phyloP scores from a whole-genome alignment of 2,113 vertebrate species.

The Pandion haliaetus region DNA sequence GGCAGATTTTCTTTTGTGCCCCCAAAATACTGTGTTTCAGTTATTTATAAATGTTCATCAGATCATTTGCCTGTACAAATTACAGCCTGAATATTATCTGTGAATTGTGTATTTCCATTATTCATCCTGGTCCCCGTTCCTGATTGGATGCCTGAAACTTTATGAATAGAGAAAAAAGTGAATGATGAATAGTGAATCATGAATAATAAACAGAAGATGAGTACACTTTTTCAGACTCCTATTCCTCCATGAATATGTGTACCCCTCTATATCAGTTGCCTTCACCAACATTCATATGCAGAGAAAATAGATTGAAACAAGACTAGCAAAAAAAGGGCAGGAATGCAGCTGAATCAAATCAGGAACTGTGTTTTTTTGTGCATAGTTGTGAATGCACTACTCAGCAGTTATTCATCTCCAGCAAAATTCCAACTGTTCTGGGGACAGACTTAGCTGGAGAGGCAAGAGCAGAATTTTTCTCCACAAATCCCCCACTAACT shows the following conservation, averaged over 20 bases:
- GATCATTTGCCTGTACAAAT: slow-evolving; percentile 48
- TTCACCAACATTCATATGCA: slow-evolving; percentile 59
- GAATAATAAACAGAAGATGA: slow-evolving; percentile 65
- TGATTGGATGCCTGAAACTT: slow-evolving; percentile 57
- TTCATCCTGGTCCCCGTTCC: not conserved
- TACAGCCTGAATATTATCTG: slow-evolving; percentile 18
- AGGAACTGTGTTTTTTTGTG: not conserved
- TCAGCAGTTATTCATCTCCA: slow-evolving; percentile 41
- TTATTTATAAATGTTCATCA: slow-evolving; percentile 59
- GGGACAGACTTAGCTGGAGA: not conserved
- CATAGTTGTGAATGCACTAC: not conserved
- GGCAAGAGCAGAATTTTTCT: not conserved
- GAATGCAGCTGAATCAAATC: slow-evolving; percentile 61
- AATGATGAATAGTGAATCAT: slow-evolving; percentile 61
- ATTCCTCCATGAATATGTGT: slow-evolving; percentile 54
- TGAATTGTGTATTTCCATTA: slow-evolving; percentile 48
- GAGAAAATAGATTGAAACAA: slow-evolving; percentile 46
- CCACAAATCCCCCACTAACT: not conserved
- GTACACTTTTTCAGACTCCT: slow-evolving; percentile 42
- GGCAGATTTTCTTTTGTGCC: slow-evolving; percentile 22
- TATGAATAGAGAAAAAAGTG: slow-evolving; percentile 53
- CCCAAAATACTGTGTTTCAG: not conserved
- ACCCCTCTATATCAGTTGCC: slow-evolving; percentile 39
- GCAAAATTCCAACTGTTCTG: not conserved
- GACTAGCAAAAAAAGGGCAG: slow-evolving; percentile 11